Percentiles rank a stretch among this genome's conserved stretches.
Evolutionary conservation across 2,113 vertebrate species (phyloP).

Genomic region (Strigops habroptila): DNA sequence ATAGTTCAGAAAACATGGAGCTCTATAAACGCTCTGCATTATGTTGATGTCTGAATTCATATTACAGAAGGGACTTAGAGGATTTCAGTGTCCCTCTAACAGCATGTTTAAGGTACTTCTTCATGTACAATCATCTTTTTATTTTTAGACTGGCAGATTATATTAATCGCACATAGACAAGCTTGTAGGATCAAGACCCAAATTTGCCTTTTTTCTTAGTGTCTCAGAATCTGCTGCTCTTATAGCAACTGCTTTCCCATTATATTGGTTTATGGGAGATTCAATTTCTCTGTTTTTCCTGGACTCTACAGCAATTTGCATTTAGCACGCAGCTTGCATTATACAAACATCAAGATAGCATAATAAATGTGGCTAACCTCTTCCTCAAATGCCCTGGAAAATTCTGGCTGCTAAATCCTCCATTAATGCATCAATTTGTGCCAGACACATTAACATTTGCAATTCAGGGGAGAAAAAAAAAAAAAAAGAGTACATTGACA

Average conservation of each 20-base stretch:
- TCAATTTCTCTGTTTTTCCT: background rate
- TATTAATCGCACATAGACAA: background rate
- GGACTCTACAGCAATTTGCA: background rate
- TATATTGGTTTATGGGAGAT: background rate
- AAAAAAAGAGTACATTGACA: background rate
- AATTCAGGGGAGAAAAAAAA: background rate
- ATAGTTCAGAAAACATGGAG: background rate
- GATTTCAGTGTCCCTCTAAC: background rate
- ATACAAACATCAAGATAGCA: background rate
- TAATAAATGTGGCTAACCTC: background rate
- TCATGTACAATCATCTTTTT: background rate
- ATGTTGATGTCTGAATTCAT: background rate
- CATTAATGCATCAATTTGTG: background rate
- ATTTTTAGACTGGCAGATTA: background rate
- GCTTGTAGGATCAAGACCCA: background rate
- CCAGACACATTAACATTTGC: background rate
- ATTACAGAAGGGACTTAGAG: background rate
- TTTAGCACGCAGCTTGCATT: background rate
- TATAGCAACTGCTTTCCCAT: background rate
- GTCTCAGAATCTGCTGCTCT: background rate
- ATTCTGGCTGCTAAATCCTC: background rate
- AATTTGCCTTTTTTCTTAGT: background rate
- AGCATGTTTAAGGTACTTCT: background rate
- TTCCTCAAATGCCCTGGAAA: background rate
- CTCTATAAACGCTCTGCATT: background rate